phyloP scores from a whole-genome alignment of 2,888 invertebrate genomes.

The Dichetophora obliterata region DNA sequence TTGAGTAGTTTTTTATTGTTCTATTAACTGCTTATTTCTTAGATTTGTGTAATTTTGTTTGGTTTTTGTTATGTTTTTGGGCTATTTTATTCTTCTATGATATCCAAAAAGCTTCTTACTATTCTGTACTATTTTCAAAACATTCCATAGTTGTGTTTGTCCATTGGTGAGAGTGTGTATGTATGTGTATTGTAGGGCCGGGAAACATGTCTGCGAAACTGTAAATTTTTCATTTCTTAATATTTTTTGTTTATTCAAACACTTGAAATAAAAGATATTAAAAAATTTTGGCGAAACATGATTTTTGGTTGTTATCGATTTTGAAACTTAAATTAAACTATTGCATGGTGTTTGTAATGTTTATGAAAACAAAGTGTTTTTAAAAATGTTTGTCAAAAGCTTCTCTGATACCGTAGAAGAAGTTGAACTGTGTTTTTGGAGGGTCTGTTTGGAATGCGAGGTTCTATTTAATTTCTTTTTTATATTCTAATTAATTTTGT shows the following conservation, averaged over 20 bases:
- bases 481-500: not conserved
- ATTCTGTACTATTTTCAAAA: constrained; percentile 62
- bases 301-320: constrained; percentile 16
- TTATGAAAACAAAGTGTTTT: constrained; percentile 8
- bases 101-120: constrained; percentile 60
- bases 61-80: constrained; percentile 44
- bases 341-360: constrained; percentile 54
- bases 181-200: constrained; percentile 34
- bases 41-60: constrained; percentile 19
- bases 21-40: not conserved
- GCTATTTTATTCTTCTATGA: constrained; percentile 65
- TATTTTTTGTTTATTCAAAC: not conserved
- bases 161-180: constrained; percentile 45
- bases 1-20: not conserved
- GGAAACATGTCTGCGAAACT: constrained; percentile 22
- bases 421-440: constrained; percentile 41
- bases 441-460: not conserved
- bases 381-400: constrained; percentile 40
- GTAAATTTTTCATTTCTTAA: not conserved
- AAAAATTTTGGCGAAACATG: constrained; percentile 25
- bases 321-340: constrained; percentile 60
- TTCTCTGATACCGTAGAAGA: constrained; percentile 65
- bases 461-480: not conserved
- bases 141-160: constrained; percentile 49
- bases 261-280: not conserved